Evolutionary conservation across 2,888 invertebrate species (phyloP), one percentile per base, ranked within the genome.

Genomic region (Cosmia pyralina): DNA sequence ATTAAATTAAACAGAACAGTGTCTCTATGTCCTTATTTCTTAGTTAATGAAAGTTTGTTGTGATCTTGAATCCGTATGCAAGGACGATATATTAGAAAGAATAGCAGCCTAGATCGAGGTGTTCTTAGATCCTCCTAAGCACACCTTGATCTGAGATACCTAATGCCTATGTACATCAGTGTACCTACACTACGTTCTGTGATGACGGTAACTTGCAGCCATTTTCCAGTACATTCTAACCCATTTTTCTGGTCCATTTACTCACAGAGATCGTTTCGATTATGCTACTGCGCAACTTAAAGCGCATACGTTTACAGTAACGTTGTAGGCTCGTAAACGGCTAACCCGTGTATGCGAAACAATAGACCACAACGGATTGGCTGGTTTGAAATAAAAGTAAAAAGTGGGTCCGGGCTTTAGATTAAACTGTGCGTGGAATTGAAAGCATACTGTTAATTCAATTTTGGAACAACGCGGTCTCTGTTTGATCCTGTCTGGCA

Each of bases 401-500:
- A 85, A 76, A 57, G 68, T 57, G 70, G 55, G 68, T 5, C 63
- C 74, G 65, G 46, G 73, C 70, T 85, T 85, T 79, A 76, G 80
- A 85, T 83, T 86, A 87, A 82, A 83, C 84, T 84, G 87, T 84
- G 85, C 80, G 84, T 88, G 88, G 85, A 90, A 92, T 90, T 90
- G 92, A 90, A 92, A 90, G 90, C 88, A 90, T 88, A 78, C 82
- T 81, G 82, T 72, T 93, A 93, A 93, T 93, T 92, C 91, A 92
- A 93, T 93, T 92, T 89, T 87, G 83, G 88, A 83, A 87, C 87
- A 84, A 87, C 71, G 87, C 85, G 88, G 90, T 85, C 72, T 81
- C 78, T 81, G 79, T 86, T 70, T 85, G 85, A 81, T 78, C 50
- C 73, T 58, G 78, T 68, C 79, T 77, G 78, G 69, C 62, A n/a